Evolutionary conservation across 2,113 vertebrate genomes (phyloP), one percentile per base, ranked within the genome.

Genomic region (Ammospiza caudacuta): DNA sequence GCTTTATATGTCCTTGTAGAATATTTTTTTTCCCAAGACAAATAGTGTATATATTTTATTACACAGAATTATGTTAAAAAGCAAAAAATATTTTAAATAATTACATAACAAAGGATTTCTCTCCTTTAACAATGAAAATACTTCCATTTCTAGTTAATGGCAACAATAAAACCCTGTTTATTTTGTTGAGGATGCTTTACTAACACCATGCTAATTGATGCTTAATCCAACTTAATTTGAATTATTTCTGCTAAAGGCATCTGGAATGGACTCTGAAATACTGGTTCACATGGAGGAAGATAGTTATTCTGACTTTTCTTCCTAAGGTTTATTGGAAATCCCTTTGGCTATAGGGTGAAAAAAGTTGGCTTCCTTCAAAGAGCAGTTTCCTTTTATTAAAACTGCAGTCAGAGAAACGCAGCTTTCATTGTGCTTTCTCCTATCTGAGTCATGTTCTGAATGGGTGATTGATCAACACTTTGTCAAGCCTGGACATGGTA

Each of bases 341-440:
- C 28, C 22, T 90, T 85, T 87, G 61, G 41, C 35, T 72, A 22
- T 39, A 73, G 69, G 28, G 28, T 82, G 16, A 75, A 91, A 91
- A 87, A 87, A 64, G 16, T 9, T 87, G 47, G 19, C 19, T 1
- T 82, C 72, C 62, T 85, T 94, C 58, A 83, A 84, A 91, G 70
- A 76, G 35, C 28, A 58, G 13, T 79, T 93, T 95, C 47, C 44
- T 64, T 87, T 82, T 68, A 91, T 89, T 87, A 91, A 93, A 91
- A 69, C 43, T 72, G 15, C 69, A 89, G 80, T 84, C 73, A 82
- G 61, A 84, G 73, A 81, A 95, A 91, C 49, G 76, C 35, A 47
- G 44, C 33, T 82, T 93, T 87, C 70, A 76, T 79, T 85, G 82
- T 85, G 49, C 43, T 82, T 78, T 94, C 46, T 78, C 21, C 47